Evolutionary conservation across 1,140 invertebrate species (phyloP).

Genomic region (Drosophila ficusphila): DNA sequence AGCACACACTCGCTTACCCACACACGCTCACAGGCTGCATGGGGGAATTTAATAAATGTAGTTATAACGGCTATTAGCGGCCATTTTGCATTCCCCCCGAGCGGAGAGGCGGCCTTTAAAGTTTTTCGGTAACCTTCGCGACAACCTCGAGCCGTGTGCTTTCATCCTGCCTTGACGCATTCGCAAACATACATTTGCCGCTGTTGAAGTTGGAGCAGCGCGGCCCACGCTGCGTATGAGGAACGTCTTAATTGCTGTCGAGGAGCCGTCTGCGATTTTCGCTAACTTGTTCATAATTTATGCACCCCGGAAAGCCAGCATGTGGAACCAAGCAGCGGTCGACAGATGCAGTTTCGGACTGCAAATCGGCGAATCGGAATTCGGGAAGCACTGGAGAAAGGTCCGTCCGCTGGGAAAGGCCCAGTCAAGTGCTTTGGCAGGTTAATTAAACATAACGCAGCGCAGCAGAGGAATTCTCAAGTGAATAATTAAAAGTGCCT

Average conservation of each 20-base stretch:
- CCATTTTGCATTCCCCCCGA: background rate
- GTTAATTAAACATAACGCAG: constrained; percentile 65
- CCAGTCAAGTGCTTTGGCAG: constrained; percentile 20
- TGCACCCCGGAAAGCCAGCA: constrained; percentile 64
- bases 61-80: constrained; percentile 29
- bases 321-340: constrained; percentile 25
- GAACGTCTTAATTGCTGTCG: constrained; percentile 17
- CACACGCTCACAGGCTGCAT: background rate
- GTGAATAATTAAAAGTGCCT: constrained; percentile 66
- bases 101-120: background rate
- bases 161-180: background rate
- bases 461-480: constrained; percentile 55
- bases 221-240: constrained; percentile 38
- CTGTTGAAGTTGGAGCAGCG: background rate
- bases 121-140: background rate
- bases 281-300: constrained; percentile 61
- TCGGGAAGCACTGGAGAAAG: constrained; percentile 8
- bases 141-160: background rate
- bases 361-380: constrained; percentile 8
- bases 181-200: background rate
- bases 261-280: constrained; percentile 21
- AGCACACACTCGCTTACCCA: background rate
- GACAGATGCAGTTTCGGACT: constrained; percentile 19
- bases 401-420: constrained; percentile 1
- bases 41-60: constrained; percentile 59